Evolutionary conservation across 2,888 invertebrate species (phyloP).

Genomic region (Myopa tessellatipennis): DNA sequence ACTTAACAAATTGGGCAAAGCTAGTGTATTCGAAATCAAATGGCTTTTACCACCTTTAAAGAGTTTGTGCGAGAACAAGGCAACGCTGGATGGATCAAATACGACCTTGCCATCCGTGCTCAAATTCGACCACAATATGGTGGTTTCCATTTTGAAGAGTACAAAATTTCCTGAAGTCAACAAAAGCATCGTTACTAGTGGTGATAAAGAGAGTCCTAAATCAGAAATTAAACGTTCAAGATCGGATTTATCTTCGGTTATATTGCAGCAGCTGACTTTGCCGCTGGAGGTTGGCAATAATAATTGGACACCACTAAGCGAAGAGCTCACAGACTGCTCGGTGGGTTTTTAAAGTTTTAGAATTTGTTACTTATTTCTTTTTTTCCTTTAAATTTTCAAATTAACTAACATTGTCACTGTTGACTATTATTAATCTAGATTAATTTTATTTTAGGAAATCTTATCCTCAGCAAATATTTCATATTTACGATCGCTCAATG

Average conservation of each 20-base stretch:
- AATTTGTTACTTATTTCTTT: background rate
- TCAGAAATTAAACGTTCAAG: constrained; percentile 72
- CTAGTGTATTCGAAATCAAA: constrained; percentile 66
- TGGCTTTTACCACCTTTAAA: constrained; percentile 78
- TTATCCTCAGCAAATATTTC: constrained; percentile 83
- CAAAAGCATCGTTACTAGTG: constrained; percentile 67
- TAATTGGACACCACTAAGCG: constrained; percentile 68
- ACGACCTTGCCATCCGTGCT: constrained; percentile 40
- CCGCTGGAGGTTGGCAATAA: constrained; percentile 73
- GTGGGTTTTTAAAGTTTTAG: constrained; percentile 57
- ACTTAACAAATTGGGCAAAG: constrained; percentile 67
- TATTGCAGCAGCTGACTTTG: constrained; percentile 79
- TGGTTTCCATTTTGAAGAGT: constrained; percentile 82
- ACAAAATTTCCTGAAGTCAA: constrained; percentile 74
- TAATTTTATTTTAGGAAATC: constrained; percentile 73
- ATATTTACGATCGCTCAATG: constrained; percentile 82
- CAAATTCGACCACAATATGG: constrained; percentile 78
- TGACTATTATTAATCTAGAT: background rate
- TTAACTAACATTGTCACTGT: too few relatives aligned
- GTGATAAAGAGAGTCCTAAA: constrained; percentile 73
- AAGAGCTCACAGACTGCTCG: constrained; percentile 68
- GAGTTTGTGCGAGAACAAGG: constrained; percentile 77
- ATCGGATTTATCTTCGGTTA: constrained; percentile 77
- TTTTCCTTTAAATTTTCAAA: background rate
- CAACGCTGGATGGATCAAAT: constrained; percentile 56